phyloP scores from a whole-genome alignment of 2,797 vertebrate species.

The Eptatretus atami region DNA sequence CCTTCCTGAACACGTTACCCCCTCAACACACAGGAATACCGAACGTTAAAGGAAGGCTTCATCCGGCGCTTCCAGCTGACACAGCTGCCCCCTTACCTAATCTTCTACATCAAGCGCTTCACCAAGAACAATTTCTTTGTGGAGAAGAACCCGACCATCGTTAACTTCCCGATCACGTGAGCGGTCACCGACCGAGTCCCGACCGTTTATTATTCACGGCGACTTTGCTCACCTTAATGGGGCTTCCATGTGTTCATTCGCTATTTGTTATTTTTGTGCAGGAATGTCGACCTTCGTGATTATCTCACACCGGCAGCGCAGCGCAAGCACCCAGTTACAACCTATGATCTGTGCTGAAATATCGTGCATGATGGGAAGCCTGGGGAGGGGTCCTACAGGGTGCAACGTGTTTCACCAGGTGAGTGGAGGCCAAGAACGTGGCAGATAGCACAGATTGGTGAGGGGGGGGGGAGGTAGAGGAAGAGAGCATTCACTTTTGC shows the following conservation, averaged over 20 bases:
- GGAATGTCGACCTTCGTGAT: conserved; percentile 69
- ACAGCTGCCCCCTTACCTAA: conserved; percentile 61
- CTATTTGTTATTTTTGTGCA: conserved; percentile 10
- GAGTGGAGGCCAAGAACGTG: conserved; percentile 12
- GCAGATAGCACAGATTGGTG: no score
- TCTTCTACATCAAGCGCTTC: conserved; percentile 94
- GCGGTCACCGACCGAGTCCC: conserved; percentile 10
- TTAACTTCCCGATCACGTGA: conserved; percentile 93
- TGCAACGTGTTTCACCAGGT: conserved; percentile 86
- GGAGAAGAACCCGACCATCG: conserved; percentile 90
- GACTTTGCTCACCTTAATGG: neutral
- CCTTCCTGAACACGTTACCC: neutral
- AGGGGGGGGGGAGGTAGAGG: no score
- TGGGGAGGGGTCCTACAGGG: conserved; percentile 58
- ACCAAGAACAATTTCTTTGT: conserved; percentile 99
- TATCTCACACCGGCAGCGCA: conserved; percentile 77
- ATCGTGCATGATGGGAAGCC: conserved; percentile 86
- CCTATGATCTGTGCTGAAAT: conserved; percentile 66
- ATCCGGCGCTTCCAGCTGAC: conserved; percentile 81
- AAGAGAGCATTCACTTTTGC: no score
- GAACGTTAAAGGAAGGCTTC: conserved; percentile 98
- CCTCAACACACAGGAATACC: conserved; percentile 34
- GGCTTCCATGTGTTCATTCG: no score
- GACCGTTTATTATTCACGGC: neutral
- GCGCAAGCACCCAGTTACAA: conserved; percentile 37